Evolutionary conservation across 2,113 vertebrate species (phyloP).

Genomic region (Eleginops maclovinus): DNA sequence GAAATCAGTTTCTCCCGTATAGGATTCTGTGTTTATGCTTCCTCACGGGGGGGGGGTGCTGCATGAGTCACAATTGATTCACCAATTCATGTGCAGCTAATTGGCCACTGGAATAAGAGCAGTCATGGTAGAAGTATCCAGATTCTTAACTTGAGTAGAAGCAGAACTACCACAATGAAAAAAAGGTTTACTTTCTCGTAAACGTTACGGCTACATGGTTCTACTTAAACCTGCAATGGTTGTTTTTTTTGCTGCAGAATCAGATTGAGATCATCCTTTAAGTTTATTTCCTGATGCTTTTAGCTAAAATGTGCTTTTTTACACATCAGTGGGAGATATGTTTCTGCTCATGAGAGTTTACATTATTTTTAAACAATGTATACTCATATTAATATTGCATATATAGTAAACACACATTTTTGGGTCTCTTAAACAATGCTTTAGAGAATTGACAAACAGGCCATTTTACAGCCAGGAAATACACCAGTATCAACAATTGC

Average conservation of each 20-base stretch:
- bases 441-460: neutral
- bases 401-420: neutral
- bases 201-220: neutral
- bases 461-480: neutral
- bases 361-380: neutral
- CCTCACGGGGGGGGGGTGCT: constrained; percentile 39
- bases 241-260: neutral
- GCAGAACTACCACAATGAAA: neutral
- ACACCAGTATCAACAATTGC: neutral
- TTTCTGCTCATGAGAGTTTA: neutral
- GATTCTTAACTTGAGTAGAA: neutral
- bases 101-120: constrained; percentile 38
- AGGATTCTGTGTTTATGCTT: constrained; percentile 48
- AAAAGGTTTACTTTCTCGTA: neutral
- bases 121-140: constrained; percentile 28
- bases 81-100: constrained; percentile 11
- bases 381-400: neutral
- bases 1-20: constrained; percentile 40
- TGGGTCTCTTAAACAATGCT: neutral
- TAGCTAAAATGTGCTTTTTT: neutral
- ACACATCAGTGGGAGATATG: neutral
- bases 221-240: neutral
- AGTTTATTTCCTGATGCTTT: neutral
- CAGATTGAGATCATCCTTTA: neutral
- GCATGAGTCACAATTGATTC: constrained; percentile 44